These are phyloP conservation scores for Ceratina australensis DNA, from an alignment of 1,140 invertebrate genomes.

Conservation along the genomic window DNA sequence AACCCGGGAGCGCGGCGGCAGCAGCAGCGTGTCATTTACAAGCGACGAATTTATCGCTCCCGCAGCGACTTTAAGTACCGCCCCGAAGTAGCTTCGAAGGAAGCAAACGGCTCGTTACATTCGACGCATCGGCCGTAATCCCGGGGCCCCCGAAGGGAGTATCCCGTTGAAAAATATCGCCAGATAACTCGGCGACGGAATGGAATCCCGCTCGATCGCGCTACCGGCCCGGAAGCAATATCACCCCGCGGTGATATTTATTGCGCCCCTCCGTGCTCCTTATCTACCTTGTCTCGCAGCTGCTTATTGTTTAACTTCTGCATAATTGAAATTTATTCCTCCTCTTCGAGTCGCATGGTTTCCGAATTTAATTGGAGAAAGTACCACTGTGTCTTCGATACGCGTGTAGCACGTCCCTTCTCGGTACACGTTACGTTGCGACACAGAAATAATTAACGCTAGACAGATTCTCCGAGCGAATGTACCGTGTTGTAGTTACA, in stretches of 20 bases:
- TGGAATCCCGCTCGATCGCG: background rate
- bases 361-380: constrained; percentile 45
- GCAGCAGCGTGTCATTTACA: constrained; percentile 56
- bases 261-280: background rate
- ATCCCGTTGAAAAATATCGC: constrained; percentile 40
- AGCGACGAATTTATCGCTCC: constrained; percentile 62
- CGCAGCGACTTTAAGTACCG: constrained; percentile 54
- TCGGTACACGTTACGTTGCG: background rate
- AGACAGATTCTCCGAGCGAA: too few species aligned
- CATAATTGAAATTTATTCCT: constrained; percentile 42
- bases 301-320: constrained; percentile 25
- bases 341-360: background rate
- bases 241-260: constrained; percentile 27
- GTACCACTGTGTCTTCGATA: background rate
- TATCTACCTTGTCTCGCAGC: background rate
- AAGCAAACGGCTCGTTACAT: constrained; percentile 33
- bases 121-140: constrained; percentile 47
- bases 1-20: constrained; percentile 37
- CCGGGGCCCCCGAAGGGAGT: background rate
- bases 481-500: too few species aligned
- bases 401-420: background rate
- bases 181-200: constrained; percentile 34
- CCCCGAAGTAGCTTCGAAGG: constrained; percentile 22
- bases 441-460: background rate
- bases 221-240: constrained; percentile 7